Evolutionary conservation across 2,888 invertebrate genomes (phyloP).

Genomic region (Pandemis cinnamomeana): DNA sequence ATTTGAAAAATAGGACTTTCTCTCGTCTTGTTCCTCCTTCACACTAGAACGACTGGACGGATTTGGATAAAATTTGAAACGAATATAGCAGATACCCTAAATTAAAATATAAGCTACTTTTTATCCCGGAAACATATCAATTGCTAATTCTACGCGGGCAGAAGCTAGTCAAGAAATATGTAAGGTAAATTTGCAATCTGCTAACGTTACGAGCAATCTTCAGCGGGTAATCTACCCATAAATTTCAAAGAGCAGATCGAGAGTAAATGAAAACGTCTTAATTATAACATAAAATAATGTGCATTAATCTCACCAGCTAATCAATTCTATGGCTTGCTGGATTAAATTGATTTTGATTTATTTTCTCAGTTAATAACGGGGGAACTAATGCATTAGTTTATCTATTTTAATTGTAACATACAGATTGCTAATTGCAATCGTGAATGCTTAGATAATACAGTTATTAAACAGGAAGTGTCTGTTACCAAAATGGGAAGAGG

Average conservation of each 20-base stretch:
- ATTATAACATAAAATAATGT: slow-evolving; percentile 55
- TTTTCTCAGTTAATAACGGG: slow-evolving; percentile 24
- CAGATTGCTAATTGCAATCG: slow-evolving; percentile 28
- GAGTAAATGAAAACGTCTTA: slow-evolving; percentile 55
- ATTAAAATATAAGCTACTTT: too few species aligned
- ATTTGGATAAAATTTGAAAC: too few species aligned
- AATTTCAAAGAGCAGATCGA: slow-evolving; percentile 49
- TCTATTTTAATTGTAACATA: slow-evolving; percentile 28
- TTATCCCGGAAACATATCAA: too few species aligned
- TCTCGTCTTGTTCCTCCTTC: too few species aligned
- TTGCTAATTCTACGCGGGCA: too few species aligned
- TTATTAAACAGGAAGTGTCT: not conserved
- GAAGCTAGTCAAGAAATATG: too few species aligned
- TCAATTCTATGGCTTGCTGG: slow-evolving; percentile 48
- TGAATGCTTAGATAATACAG: slow-evolving; percentile 8
- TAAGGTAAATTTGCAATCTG: slow-evolving; percentile 7
- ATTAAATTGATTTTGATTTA: slow-evolving; percentile 62
- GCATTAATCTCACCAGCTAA: slow-evolving; percentile 56
- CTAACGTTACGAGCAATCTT: slow-evolving; percentile 45
- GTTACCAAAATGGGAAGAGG: not conserved
- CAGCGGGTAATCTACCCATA: slow-evolving; percentile 52
- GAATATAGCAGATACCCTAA: too few species aligned
- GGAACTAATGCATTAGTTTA: slow-evolving; percentile 21
- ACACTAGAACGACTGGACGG: too few species aligned
- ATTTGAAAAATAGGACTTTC: too few species aligned